phyloP scores from a whole-genome alignment of 30 jellyfish, hydroid and myxozoan species.

The Chironex yamaguchii region DNA sequence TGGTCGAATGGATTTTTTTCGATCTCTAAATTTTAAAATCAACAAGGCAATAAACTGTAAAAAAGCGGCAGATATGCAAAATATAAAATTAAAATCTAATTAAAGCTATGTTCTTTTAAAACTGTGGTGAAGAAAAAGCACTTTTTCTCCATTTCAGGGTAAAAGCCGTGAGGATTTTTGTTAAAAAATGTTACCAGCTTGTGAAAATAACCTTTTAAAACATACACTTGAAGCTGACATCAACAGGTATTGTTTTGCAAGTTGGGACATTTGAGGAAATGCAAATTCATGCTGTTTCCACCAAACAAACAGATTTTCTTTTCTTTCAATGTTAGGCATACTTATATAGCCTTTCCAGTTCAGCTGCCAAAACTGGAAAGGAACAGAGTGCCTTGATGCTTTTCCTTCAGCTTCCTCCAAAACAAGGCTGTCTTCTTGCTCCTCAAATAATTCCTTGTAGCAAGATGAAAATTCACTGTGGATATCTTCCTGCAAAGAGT shows the following conservation, averaged over 20 bases:
- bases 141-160: slow-evolving; percentile 33
- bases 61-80: too few species aligned
- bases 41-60: too few species aligned
- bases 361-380: slow-evolving; percentile 39
- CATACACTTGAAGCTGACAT: slow-evolving; percentile 53
- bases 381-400: slow-evolving; percentile 11
- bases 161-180: slow-evolving; percentile 52
- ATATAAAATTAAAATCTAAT: too few species aligned
- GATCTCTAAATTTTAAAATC: too few species aligned
- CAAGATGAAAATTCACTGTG: slow-evolving; percentile 57
- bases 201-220: slow-evolving; percentile 58
- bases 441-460: slow-evolving; percentile 68
- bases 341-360: slow-evolving; percentile 25
- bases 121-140: slow-evolving; percentile 53
- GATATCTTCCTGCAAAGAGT: slow-evolving; percentile 65
- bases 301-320: slow-evolving; percentile 50
- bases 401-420: background rate
- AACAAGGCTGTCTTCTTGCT: background rate
- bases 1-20: too few species aligned
- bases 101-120: too few species aligned
- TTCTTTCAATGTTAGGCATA: slow-evolving; percentile 39
- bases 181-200: slow-evolving; percentile 74
- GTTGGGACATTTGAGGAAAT: slow-evolving; percentile 51
- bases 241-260: slow-evolving; percentile 18
- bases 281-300: slow-evolving; percentile 57